Evolutionary conservation across 2,888 invertebrate genomes (phyloP).

Genomic region (Sarcophaga carnaria): DNA sequence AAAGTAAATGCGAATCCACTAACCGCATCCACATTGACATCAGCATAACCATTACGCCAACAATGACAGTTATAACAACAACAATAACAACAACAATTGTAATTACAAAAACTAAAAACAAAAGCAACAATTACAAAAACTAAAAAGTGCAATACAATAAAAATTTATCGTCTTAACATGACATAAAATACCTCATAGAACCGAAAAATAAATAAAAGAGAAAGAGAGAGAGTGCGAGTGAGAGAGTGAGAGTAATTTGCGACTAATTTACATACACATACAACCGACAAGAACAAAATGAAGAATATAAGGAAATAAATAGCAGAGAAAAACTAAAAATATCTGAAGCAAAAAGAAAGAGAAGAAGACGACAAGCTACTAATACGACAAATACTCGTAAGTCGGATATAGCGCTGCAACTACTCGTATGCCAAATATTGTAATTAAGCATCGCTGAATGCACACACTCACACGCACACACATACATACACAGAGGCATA

Average conservation of each 20-base stretch:
- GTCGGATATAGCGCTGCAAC: neutral
- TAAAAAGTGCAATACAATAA: conserved; percentile 52
- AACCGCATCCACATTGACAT: conserved; percentile 72
- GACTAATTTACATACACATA: neutral
- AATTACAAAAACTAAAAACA: conserved; percentile 22
- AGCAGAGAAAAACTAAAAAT: neutral
- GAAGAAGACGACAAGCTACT: neutral
- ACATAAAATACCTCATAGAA: conserved; percentile 57
- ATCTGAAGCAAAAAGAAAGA: neutral
- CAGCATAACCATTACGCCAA: conserved; percentile 63
- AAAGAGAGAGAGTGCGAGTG: too few species aligned
- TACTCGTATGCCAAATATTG: neutral
- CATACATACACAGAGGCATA: conserved; percentile 17
- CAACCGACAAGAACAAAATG: conserved; percentile 15
- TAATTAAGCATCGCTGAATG: conserved; percentile 3
- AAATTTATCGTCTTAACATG: conserved; percentile 54
- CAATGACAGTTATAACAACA: conserved; percentile 51
- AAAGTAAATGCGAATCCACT: conserved; percentile 70
- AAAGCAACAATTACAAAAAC: conserved; percentile 21
- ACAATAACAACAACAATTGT: conserved; percentile 20
- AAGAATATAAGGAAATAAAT: conserved; percentile 5
- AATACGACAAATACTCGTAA: neutral
- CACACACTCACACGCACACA: conserved; percentile 16
- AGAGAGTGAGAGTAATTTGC: conserved; percentile 6
- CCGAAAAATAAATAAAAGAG: conserved; percentile 31